Base-by-base conservation (phyloP, 2,797 vertebrate species). In the Myoxocephalus aenaeus region DNA sequence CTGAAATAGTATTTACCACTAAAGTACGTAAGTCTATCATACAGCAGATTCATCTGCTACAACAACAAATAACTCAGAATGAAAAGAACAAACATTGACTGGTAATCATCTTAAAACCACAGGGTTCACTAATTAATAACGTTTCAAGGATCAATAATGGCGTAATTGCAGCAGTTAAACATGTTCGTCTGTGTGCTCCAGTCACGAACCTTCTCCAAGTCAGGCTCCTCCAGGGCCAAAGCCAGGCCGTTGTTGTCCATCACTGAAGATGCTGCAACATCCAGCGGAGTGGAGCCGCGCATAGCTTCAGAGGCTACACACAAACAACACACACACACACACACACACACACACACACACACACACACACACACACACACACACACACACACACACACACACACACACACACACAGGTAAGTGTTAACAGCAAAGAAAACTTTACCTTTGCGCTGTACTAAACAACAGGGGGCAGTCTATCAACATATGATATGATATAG, bases 181-280 rank as follows among this genome's bases (percentile, higher is more conserved):
- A 22, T 32, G 53, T 14, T 38, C 32, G 38, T 25, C 27, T 42
- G 2, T 34, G 27, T 17, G n/a, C 40, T 46, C 6, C 15, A 8
- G 18, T 40, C 36, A 79, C 48, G 58, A 74, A 98, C 98, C 96
- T 99, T 99, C 85, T 99, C 98, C 0, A 99, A 94, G 82, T 99
- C 98, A 1, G 98, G 98, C 84, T 99, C 98, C 81, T 97, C 97
- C 85, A 99, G 93, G 27, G 97, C 95, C 50, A 99, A 92, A 1
- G 98, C 97, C 86, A 99, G 92, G 58, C 97, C 97, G 2, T 99
- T 99, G 91, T 99, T 99, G 92, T 99, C 98, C 98, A 99, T 99
- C 78, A 99, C 97, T 7, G 98, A 99, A 59, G 98, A 97, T 4
- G 98, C 98, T 66, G 98, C 98, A 57, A 99, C 98, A 81, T 99